These are phyloP conservation scores for Pristionchus pacificus DNA, from an alignment of 1,140 invertebrate species.

Conservation along the genomic window DNA sequence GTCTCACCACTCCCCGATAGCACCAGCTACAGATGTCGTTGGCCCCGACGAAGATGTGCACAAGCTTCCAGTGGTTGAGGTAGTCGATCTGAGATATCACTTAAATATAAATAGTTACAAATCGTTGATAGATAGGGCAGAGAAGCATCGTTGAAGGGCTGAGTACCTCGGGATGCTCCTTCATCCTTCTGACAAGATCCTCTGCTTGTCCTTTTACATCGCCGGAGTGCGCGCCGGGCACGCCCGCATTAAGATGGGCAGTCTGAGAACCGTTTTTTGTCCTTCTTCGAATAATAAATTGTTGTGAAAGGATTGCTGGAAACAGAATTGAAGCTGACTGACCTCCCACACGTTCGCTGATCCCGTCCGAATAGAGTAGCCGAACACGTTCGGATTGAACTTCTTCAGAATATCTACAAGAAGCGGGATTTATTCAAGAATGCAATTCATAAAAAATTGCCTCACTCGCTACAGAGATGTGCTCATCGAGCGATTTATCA, in stretches of 20 bases:
- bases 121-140: no score
- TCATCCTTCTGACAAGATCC: conserved; percentile 52
- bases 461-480: conserved; percentile 72
- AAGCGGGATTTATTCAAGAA: conserved; percentile 19
- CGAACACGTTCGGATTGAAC: conserved; percentile 56
- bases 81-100: conserved; percentile 56
- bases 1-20: neutral
- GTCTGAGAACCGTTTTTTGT: no score
- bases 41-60: conserved; percentile 75
- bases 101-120: no score
- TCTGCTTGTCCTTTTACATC: conserved; percentile 54
- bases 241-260: conserved; percentile 53
- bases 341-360: conserved; percentile 17
- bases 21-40: conserved; percentile 77
- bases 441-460: conserved; percentile 62
- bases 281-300: no score
- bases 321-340: neutral
- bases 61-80: no score
- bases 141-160: no score
- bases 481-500: conserved; percentile 71
- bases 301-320: no score
- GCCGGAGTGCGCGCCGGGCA: conserved; percentile 50
- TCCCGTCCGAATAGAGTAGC: conserved; percentile 49
- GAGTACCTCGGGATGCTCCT: conserved; percentile 39
- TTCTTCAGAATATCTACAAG: conserved; percentile 53